These are phyloP conservation scores for Chrysina gloriosa DNA, from an alignment of 2,888 invertebrate genomes.

Conservation along the genomic window DNA sequence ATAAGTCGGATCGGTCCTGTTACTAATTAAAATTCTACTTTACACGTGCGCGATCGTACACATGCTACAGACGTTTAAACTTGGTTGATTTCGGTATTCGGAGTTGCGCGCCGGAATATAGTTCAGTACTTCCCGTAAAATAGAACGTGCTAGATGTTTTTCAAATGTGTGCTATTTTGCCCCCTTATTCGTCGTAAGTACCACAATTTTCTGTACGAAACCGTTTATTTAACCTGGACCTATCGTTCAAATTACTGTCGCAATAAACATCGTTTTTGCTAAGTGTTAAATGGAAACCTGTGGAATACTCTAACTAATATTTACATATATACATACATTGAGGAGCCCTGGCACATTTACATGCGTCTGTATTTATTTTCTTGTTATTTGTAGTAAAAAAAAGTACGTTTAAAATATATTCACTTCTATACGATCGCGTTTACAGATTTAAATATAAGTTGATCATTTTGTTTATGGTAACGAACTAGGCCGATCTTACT, in stretches of 20 bases:
- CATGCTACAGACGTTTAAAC: conserved; percentile 22
- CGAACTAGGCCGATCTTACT: neutral
- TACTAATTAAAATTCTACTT: neutral
- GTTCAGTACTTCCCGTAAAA: conserved; percentile 37
- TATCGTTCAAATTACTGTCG: neutral
- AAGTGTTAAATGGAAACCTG: too few relatives aligned
- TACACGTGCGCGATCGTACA: conserved; percentile 1
- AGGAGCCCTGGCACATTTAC: too few relatives aligned
- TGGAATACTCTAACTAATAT: too few relatives aligned
- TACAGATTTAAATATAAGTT: conserved; percentile 2
- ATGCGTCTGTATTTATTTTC: neutral
- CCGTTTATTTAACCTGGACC: neutral
- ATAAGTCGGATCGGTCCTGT: neutral
- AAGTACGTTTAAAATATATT: neutral
- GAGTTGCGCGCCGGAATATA: conserved; percentile 25
- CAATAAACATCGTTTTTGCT: too few relatives aligned
- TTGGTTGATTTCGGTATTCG: conserved; percentile 21
- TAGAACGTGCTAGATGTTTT: conserved; percentile 33
- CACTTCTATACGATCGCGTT: neutral
- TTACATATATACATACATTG: too few relatives aligned
- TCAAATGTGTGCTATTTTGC: conserved; percentile 23
- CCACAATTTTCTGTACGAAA: neutral
- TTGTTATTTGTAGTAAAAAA: neutral
- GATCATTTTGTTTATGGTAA: conserved; percentile 22
- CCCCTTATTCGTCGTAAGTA: conserved; percentile 16